Evolutionary conservation across 2,888 invertebrate genomes (phyloP).

Genomic region (Corythucha ciliata): DNA sequence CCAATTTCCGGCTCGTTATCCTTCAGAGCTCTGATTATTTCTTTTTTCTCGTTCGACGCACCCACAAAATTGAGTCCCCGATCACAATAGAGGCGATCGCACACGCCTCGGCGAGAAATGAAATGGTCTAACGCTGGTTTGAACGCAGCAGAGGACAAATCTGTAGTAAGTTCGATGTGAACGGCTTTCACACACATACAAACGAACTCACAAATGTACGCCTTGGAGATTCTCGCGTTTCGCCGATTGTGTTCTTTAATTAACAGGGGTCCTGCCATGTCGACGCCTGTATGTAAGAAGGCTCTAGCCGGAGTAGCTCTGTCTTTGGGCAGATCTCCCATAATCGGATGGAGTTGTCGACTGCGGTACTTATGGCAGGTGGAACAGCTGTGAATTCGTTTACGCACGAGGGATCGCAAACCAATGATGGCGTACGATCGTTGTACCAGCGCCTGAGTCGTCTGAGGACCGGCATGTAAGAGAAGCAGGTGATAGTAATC

Average conservation of each 20-base stretch:
- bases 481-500: not conserved
- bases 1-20: not conserved
- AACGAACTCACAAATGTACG: not conserved
- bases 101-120: not conserved
- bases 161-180: not conserved
- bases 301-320: not conserved
- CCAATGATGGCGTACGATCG: not conserved
- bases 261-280: not conserved
- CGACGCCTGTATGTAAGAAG: not conserved
- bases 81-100: not conserved
- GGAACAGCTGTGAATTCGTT: not conserved
- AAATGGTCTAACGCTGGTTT: not conserved
- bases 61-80: not conserved
- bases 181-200: slow-evolving; percentile 5
- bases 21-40: not conserved
- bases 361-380: not conserved
- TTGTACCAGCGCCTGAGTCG: not conserved
- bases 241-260: not conserved
- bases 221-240: not conserved
- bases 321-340: not conserved
- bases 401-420: not conserved
- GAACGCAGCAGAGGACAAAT: not conserved
- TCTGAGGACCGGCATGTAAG: not conserved
- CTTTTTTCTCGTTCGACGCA: not conserved
- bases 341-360: not conserved